Base-by-base conservation (phyloP, 2,888 invertebrate genomes). In the Hoplodrina ambigua region DNA sequence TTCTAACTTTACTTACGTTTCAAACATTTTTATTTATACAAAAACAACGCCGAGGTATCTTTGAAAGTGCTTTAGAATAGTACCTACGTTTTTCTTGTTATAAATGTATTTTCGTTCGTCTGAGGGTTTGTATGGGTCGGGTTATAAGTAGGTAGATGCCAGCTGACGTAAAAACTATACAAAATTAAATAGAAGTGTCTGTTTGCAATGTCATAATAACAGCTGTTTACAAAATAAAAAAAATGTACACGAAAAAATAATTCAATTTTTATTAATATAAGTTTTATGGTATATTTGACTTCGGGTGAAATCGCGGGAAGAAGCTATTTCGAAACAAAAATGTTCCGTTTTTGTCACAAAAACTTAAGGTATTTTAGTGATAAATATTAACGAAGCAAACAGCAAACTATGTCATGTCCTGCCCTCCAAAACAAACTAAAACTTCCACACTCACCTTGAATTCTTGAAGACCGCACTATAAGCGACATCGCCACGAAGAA, bases 361-460 rank as follows among this genome's bases (percentile, higher is more conserved):
- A 44, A 49, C n/a, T 61, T 46, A 15, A 6, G 17, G 37, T 46
- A 7, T 33, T 61, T 59, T 19, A 7, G n/a, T 50, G 13, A 50
- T 15, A 62, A 77, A 68, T 77, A 65, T 68, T 73, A 70, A 65
- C 15, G 17, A 73, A 57, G 50, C 20, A 57, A 54, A 25, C 19
- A 67, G 25, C 25, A 63, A 74, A 77, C 65, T 72, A 70, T 77
- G 50, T 54, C 41, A 56, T 50, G n/a, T 60, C 10, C 10, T 11
- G 65, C 54, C 10, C 30, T 56, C 17, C 15, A 59, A 53, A 62
- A 66, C 30, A 58, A 80, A 78, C 62, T 84, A 8, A 20, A 77
- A 81, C 62, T 81, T 70, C 37, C 33, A 44, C 53, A 65, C 63
- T 78, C 69, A 74, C 75, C 73, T 78, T 65, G 66, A 70, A 80